Conservation (phyloP, 1,140 invertebrate species). For the Vollenhovia emeryi region DNA sequence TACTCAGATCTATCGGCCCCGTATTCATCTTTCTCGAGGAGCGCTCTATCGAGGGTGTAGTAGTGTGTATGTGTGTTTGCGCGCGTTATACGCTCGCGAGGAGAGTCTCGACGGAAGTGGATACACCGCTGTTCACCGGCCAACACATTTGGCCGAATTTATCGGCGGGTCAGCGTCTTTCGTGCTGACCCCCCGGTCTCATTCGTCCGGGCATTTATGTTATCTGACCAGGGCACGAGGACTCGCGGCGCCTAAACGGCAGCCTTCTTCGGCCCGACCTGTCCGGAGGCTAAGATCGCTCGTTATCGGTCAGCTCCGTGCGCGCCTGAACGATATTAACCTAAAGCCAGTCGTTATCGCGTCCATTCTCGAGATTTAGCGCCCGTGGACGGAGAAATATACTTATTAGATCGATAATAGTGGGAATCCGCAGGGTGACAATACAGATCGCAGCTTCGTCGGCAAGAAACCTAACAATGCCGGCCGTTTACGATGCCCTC, state of each 20-base stretch:
- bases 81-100: not conserved
- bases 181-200: slow-evolving; percentile 36
- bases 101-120: slow-evolving; percentile 23
- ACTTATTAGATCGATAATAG: slow-evolving; percentile 28
- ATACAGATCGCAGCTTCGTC: slow-evolving; percentile 34
- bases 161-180: slow-evolving; percentile 16
- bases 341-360: slow-evolving; percentile 42
- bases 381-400: not conserved
- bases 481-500: not conserved
- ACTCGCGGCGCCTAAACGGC: not conserved
- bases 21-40: not conserved
- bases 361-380: slow-evolving; percentile 10
- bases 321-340: slow-evolving; percentile 22
- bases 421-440: not conserved
- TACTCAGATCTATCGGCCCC: slow-evolving; percentile 6
- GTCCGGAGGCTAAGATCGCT: slow-evolving; percentile 40
- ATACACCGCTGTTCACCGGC: slow-evolving; percentile 27
- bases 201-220: slow-evolving; percentile 59
- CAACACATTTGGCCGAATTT: slow-evolving; percentile 54
- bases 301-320: slow-evolving; percentile 45
- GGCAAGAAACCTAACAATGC: slow-evolving; percentile 22
- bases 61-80: not conserved
- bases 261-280: not conserved
- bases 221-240: slow-evolving; percentile 37
- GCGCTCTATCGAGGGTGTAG: not conserved